These are phyloP conservation scores for Littorina saxatilis DNA, from an alignment of 1,140 invertebrate genomes.

Conservation along the genomic window DNA sequence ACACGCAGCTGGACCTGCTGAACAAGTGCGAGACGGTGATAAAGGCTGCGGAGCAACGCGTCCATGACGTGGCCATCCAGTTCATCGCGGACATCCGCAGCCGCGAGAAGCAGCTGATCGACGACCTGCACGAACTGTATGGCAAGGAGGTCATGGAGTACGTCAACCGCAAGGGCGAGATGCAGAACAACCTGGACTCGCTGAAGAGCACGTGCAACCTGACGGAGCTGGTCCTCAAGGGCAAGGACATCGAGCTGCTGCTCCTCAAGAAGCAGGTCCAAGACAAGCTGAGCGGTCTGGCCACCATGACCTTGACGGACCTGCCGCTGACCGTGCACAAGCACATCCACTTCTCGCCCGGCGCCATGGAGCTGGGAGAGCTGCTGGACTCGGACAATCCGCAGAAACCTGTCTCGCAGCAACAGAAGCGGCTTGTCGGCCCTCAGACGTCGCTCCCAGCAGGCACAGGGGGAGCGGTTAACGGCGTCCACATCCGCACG, in stretches of 20 bases:
- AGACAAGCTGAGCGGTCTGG: constrained; percentile 73
- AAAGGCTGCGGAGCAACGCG: constrained; percentile 72
- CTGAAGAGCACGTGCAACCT: constrained; percentile 75
- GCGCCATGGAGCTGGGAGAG: constrained; percentile 69
- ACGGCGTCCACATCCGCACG: constrained; percentile 42
- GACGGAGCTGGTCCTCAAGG: constrained; percentile 74
- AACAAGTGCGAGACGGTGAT: constrained; percentile 70
- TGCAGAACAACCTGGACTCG: constrained; percentile 73
- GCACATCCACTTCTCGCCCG: constrained; percentile 69
- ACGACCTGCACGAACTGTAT: constrained; percentile 74
- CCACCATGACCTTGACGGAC: constrained; percentile 68
- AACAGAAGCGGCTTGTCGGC: constrained; percentile 44
- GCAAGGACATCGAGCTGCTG: constrained; percentile 76
- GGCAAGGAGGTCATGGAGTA: constrained; percentile 73
- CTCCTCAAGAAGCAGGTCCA: constrained; percentile 76
- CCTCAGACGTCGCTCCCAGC: constrained; percentile 36
- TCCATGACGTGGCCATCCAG: constrained; percentile 72
- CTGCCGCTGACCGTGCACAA: constrained; percentile 71
- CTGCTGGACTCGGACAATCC: constrained; percentile 69
- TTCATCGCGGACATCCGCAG: constrained; percentile 72
- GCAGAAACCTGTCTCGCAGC: constrained; percentile 41
- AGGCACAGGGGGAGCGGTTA: constrained; percentile 37
- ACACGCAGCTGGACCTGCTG: constrained; percentile 67
- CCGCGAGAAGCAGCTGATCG: constrained; percentile 73
- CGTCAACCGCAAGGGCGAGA: constrained; percentile 70